phyloP scores from a whole-genome alignment of 2,113 vertebrate genomes.

The Erythrocercus mccallii region DNA sequence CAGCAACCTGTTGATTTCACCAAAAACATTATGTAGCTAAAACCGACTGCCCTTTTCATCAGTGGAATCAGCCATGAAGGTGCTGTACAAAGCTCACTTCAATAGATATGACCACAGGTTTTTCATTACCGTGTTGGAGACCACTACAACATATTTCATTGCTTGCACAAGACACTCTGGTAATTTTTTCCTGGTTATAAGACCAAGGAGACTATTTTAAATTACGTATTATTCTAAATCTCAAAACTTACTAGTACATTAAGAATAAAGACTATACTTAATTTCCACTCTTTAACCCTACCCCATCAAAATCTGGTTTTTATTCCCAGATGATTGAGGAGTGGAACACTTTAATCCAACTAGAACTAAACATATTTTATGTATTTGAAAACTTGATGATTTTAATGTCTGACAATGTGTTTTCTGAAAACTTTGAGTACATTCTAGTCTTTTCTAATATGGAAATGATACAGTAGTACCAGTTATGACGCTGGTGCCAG shows the following conservation, averaged over 20 bases:
- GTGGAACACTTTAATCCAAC: neutral
- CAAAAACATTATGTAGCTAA: neutral
- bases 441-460: neutral
- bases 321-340: neutral
- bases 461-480: neutral
- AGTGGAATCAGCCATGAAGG: neutral
- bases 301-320: neutral
- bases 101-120: neutral
- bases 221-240: neutral
- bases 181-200: neutral
- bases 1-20: neutral
- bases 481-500: neutral
- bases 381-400: neutral
- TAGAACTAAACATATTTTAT: neutral
- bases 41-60: fast-evolving
- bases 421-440: neutral
- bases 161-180: neutral
- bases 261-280: neutral
- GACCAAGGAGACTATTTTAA: neutral
- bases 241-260: neutral
- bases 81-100: neutral
- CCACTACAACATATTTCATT: neutral
- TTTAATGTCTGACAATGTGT: neutral
- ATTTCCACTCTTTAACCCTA: neutral
- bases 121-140: neutral